Base-by-base conservation (phyloP, 2,113 vertebrate genomes). In the Syrmaticus mikado region DNA sequence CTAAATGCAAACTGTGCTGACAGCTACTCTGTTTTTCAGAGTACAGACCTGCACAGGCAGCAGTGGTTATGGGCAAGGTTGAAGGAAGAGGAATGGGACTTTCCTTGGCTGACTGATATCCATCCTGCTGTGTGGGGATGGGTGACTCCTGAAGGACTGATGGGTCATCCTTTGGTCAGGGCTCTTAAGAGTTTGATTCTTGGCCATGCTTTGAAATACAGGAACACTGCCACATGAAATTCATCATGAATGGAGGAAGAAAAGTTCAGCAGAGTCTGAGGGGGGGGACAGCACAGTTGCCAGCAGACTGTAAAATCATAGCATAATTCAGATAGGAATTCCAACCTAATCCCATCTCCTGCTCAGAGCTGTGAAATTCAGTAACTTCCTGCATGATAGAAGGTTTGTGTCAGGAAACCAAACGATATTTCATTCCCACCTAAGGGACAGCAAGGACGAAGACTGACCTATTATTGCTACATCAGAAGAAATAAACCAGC, bases 261-360 rank as follows among this genome's bases (percentile, higher is more conserved):
- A 41, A 24, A 11, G 18, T 32, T 71, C 53, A 77, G 13, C 6
- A 15, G 18, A 65, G 21, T 41, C 48, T 36, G 24, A 55, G 24
- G 45, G 16, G 4, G 21, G 13, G 43, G 24, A 55, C 15, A 27
- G 24, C 30, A 22, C 1, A 78, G 28, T 52, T 74, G 38, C 32
- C 32, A 61, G 45, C 1, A 0, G 21, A 46, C 70, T 8, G 16
- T 41, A 79, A 21, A 32, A 46, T 32, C 1, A 0, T 4, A 4
- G 30, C 14, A 18, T 58, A 41, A 36, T 10, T 66, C 11, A 6
- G 61, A 71, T 9, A 60, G 34, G 66, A 82, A 45, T 43, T 87
- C 45, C 17, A 75, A 30, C 18, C 34, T 66, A 71, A 46, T 71
- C 13, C 14, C 82, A 32, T 14, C 19, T 87, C 14, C 24, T 1